Conservation (phyloP, 2,113 vertebrate genomes). For the Calypte anna region DNA sequence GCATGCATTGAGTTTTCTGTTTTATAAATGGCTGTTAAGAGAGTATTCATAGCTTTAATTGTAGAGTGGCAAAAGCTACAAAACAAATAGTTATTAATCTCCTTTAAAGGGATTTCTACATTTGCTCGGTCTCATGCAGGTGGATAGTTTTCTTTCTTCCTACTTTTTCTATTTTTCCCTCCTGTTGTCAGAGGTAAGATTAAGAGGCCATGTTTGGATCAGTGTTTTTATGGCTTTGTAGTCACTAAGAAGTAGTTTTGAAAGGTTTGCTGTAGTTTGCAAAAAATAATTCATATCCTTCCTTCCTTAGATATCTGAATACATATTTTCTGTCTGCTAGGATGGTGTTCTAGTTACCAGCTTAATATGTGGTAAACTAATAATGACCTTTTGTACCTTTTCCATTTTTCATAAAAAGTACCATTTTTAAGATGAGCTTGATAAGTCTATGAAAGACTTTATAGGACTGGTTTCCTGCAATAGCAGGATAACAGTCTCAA, state of each 20-base stretch:
- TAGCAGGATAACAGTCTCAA: background rate
- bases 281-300: background rate
- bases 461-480: background rate
- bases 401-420: background rate
- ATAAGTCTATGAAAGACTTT: background rate
- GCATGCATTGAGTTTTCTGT: background rate
- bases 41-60: background rate
- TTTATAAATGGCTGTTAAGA: background rate
- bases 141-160: background rate
- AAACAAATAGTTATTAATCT: background rate
- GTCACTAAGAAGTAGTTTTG: background rate
- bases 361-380: background rate
- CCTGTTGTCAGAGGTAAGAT: background rate
- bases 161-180: accelerated
- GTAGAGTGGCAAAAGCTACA: background rate
- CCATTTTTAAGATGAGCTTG: background rate
- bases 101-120: background rate
- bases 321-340: background rate
- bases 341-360: background rate
- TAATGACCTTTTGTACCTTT: background rate
- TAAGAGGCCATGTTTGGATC: background rate
- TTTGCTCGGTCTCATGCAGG: background rate
- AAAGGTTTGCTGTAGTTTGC: accelerated
- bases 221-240: background rate
- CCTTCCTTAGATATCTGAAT: background rate